Base-by-base conservation (phyloP, 2,113 vertebrate species). In the Hemiscyllium ocellatum region DNA sequence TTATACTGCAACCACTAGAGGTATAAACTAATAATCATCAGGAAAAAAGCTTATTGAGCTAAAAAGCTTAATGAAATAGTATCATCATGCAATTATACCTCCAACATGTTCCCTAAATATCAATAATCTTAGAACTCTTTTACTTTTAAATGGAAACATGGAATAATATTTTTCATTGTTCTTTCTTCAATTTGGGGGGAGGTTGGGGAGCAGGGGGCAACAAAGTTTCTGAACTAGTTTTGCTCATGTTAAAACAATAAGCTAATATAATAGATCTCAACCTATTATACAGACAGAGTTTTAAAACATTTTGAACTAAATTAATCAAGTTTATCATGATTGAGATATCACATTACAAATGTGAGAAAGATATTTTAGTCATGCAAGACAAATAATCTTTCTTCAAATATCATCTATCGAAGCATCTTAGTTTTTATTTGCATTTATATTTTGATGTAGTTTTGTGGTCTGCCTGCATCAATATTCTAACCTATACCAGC, bases 401-500 rank as follows among this genome's bases (percentile, higher is more conserved):
- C 69, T 29, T 76, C 26, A 72, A 33, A 70, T 95, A 52, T 12
- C 87, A 61, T 17, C 52, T n/a, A 61, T 12, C 33, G 24, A 61
- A 95, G 52, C 68, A 50, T 93, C 87, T 33, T 15, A 42, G 47
- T 70, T 94, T 70, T 47, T 70, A 6, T 69, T 94, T 94, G 47
- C 13, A 69, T 8, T 70, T 70, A 47, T 72, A 33, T 72, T 94
- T 72, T 70, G 68, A 76, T 52, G 37, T 94, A 94, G 17, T 26
- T 95, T 72, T 72, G 68, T 95, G 69, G 20, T 47, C 94, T 76
- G 68, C 69, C 47, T 29, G 20, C 26, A 50, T 95, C 94, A 95
- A 95, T 95, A 95, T 95, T 50, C 94, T 95, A 95, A 72, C 69
- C 69, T 72, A 95, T 72, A 72, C 42, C 68, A 50, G 68, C 26